Base-by-base conservation (phyloP, 2,113 vertebrate genomes). In the Tetrao urogallus region DNA sequence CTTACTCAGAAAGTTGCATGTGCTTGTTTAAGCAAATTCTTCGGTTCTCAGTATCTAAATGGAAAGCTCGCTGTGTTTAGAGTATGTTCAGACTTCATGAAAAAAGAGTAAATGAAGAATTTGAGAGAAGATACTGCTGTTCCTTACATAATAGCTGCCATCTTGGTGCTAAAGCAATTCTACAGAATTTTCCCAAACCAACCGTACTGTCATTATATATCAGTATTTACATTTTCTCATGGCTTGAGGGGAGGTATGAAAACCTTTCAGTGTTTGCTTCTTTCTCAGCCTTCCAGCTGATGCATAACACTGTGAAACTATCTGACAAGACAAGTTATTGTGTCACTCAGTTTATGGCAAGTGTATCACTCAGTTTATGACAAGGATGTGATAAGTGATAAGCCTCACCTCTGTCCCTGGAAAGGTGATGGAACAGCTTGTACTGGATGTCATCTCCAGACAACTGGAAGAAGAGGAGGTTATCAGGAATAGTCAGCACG, bases 191-290 rank as follows among this genome's bases (percentile, higher is more conserved):
- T 95, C 43, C 72, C 40, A 86, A 94, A 80, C 67, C 82, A 92
- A 92, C 92, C 52, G 13, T 71, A 92, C 36, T 90, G 93, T 94
- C 94, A 86, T 91, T 95, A 95, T 72, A 8, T 43, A 94, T 95
- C 84, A 95, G 85, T 40, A 74, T 89, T 92, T 90, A 90, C 65
- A 75, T 90, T 63, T 91, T 32, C 65, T 64, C 71, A 40, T 81
- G 79, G 72, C 82, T 96, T 91, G 89, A 88, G 82, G 94, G 87
- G 28, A 89, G 32, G 57, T 76, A 71, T 13, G 83, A 92, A 96
- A 95, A 28, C 1, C 47, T 56, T 87, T 40, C 32, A 86, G 50
- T 89, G 64, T 91, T 88, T 91, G 25, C 69, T 92, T 94, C 43
- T 16, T 93, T 93, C 75, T 91, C 69, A 88, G 72, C 56, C 56